Conservation (phyloP, 2,113 vertebrate genomes). For the Heptranchias perlo region DNA sequence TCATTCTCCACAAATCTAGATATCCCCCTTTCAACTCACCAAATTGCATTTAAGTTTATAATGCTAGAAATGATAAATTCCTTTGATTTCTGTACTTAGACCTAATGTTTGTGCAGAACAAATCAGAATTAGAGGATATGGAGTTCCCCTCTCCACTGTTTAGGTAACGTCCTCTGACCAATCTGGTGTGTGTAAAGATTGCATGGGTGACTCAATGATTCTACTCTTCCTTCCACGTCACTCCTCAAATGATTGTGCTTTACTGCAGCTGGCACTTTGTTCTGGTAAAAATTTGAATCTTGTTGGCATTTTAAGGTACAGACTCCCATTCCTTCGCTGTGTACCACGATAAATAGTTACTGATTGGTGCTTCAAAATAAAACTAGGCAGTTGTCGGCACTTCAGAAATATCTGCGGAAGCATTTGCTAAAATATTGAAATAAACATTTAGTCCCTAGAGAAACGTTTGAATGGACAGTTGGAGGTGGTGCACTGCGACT, state of each 20-base stretch:
- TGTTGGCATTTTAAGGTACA: background rate
- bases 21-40: too few species aligned
- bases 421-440: background rate
- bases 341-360: background rate
- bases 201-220: too few species aligned
- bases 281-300: background rate
- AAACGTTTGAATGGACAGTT: conserved; percentile 61
- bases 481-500: conserved; percentile 77
- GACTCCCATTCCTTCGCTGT: background rate
- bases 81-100: too few species aligned
- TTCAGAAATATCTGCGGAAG: background rate
- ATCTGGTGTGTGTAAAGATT: too few species aligned
- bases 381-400: background rate
- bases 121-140: too few species aligned
- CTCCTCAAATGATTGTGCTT: background rate
- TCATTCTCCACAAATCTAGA: too few species aligned
- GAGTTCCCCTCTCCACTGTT: too few species aligned
- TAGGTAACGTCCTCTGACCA: too few species aligned
- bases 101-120: too few species aligned
- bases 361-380: background rate
- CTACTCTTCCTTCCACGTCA: background rate
- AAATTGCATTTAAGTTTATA: too few species aligned
- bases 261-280: background rate
- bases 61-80: too few species aligned
- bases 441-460: conserved; percentile 62